Evolutionary conservation across 2,888 invertebrate genomes (phyloP).

Genomic region (Caenorhabditis sp.): DNA sequence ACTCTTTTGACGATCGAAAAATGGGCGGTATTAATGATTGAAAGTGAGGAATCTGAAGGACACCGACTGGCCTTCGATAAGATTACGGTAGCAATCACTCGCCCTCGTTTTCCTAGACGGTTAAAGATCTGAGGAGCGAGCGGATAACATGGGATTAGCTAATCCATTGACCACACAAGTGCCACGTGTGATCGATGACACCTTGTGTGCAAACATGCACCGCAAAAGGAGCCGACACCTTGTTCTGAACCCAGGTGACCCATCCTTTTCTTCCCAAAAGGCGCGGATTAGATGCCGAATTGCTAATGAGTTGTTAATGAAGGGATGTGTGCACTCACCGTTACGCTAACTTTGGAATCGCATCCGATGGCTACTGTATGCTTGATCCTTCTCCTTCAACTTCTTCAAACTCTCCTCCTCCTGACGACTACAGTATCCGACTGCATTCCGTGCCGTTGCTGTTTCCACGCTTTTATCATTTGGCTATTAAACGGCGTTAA

Average conservation of each 20-base stretch:
- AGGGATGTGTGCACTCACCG: neutral
- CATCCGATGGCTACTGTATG: too few species aligned
- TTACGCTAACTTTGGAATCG: too few species aligned
- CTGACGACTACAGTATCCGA: neutral
- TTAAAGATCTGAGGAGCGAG: too few species aligned
- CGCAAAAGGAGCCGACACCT: conserved; percentile 8
- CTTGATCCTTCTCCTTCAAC: neutral
- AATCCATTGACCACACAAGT: conserved; percentile 13
- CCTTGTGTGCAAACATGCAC: neutral
- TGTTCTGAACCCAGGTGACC: conserved; percentile 6
- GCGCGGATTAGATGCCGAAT: neutral
- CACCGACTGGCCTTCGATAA: too few species aligned
- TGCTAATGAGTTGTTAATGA: neutral
- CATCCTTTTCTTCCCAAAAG: neutral
- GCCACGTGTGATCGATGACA: conserved; percentile 2
- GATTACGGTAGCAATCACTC: neutral
- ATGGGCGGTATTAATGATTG: too few species aligned
- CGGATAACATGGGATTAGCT: neutral
- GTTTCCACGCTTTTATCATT: conserved; percentile 29
- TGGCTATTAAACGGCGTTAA: conserved; percentile 44
- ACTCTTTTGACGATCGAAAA: too few species aligned
- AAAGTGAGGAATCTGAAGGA: too few species aligned
- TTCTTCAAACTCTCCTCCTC: neutral
- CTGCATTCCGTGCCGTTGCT: neutral
- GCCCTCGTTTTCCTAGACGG: too few species aligned